Evolutionary conservation across 2,888 invertebrate species (phyloP), one percentile per base, ranked within the genome.

Genomic region (Scaptomyza reducta): DNA sequence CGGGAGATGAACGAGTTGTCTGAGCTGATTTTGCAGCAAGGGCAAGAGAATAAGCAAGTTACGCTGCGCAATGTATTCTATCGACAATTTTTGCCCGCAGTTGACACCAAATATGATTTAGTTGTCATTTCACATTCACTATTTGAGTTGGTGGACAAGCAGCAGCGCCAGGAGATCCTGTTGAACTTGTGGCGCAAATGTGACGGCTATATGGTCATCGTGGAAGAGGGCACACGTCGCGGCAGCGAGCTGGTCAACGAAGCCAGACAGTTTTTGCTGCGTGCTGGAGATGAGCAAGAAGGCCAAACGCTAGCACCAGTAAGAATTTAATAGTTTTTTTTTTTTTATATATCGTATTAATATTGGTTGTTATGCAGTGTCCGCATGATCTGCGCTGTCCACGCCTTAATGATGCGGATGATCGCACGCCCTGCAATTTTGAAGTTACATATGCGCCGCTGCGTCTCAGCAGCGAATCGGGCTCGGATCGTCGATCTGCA

Each of bases 141-240:
- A 70, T 93, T 98, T 77, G 98, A 98, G 91, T 90, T 97, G 73
- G 95, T 96, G 0, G 93, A 93, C 64, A 92, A 93, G 70, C 92
- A 94, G 84, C 92, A 93, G 27, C 93, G 98, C 50, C 90, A 96
- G 47, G 94, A 96, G 84, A 93, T 94, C 0, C 91, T 97, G 59
- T 92, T 95, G 51, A 96, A 95, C 84, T 92, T 98, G 9, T 98
- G 98, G 98, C 94, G 94, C 56, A 97, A 96, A 92, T 97, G 97
- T 0, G 93, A 94, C 74, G 94, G 95, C 11, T 97, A 96, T 90
- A 92, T 98, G 87, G 93, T 98, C 13, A 93, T 98, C 5, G 94
- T 97, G 0, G 98, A 98, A 91, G 94, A 95, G 74, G 98, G 98
- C 6, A 95, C 95, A 0, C 94, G 94, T 70, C 95, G 95, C 41